These are phyloP conservation scores for Synanthedon formicaeformis DNA, from an alignment of 2,888 invertebrate species.

Conservation along the genomic window DNA sequence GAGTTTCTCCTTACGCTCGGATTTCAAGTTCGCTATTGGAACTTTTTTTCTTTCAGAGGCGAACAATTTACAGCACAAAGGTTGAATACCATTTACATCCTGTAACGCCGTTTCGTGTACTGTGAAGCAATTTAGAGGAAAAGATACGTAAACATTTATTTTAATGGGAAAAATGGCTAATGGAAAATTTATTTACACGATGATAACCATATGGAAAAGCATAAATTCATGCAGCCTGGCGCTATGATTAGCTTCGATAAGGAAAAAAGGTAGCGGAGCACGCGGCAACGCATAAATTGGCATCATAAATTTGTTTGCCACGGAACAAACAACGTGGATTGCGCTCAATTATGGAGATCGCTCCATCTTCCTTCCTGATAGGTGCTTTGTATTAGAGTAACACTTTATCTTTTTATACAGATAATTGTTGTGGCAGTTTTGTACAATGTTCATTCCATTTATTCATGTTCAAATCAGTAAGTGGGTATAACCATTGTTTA, in stretches of 20 bases:
- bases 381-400: slow-evolving; percentile 11
- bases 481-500: too few species aligned
- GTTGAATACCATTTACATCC: neutral
- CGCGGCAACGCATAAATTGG: slow-evolving; percentile 26
- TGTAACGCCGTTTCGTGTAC: neutral
- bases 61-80: slow-evolving; percentile 4
- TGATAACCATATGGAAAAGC: slow-evolving; percentile 3
- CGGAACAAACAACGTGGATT: slow-evolving; percentile 23
- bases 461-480: too few species aligned
- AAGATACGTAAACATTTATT: neutral
- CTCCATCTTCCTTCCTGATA: slow-evolving; percentile 18
- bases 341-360: slow-evolving; percentile 24
- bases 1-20: slow-evolving; percentile 6
- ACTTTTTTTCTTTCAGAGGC: slow-evolving; percentile 1
- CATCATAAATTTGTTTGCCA: slow-evolving; percentile 20
- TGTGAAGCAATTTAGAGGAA: neutral
- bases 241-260: slow-evolving; percentile 13
- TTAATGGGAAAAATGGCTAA: neutral
- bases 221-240: slow-evolving; percentile 10
- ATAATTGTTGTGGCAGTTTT: neutral
- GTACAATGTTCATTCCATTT: too few species aligned
- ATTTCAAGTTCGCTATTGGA: slow-evolving; percentile 2
- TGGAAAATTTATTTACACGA: neutral
- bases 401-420: neutral
- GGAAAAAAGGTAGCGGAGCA: slow-evolving; percentile 14